Percentiles rank a stretch among this genome's conserved stretches.
Evolutionary conservation across 1,140 invertebrate species (phyloP).

Genomic region (Aphaenogaster rudis): DNA sequence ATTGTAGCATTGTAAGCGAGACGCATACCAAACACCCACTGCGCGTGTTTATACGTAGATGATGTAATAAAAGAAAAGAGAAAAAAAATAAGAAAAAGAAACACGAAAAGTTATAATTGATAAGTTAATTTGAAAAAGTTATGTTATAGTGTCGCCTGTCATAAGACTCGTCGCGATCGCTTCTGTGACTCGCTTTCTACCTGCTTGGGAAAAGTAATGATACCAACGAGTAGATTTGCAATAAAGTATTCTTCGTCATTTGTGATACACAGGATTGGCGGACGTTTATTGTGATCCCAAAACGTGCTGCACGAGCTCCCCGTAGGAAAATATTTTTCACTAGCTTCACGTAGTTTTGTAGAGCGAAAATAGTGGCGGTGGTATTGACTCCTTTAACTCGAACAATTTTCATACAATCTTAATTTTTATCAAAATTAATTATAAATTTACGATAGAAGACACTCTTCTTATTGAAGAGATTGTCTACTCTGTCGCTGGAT

Average conservation of each 20-base stretch:
- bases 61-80: constrained; percentile 65
- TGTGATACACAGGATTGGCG: constrained; percentile 50
- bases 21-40: constrained; percentile 64
- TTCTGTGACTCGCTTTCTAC: constrained; percentile 71
- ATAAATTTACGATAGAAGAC: neutral
- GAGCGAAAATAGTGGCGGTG: neutral
- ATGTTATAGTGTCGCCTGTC: constrained; percentile 71
- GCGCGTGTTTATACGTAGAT: constrained; percentile 71
- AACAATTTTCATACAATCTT: neutral
- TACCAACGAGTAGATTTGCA: constrained; percentile 63
- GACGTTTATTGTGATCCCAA: constrained; percentile 47
- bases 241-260: constrained; percentile 69
- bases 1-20: constrained; percentile 70
- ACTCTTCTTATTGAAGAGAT: neutral
- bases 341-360: neutral
- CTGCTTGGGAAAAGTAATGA: constrained; percentile 52
- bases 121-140: constrained; percentile 53
- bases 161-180: constrained; percentile 66
- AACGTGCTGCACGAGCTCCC: neutral
- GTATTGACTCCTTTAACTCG: neutral
- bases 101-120: constrained; percentile 59
- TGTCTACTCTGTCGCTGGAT: neutral
- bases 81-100: neutral
- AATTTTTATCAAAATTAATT: neutral
- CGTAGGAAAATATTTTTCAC: neutral